phyloP scores from a whole-genome alignment of 2,797 vertebrate species.

The Gastrophryne carolinensis region DNA sequence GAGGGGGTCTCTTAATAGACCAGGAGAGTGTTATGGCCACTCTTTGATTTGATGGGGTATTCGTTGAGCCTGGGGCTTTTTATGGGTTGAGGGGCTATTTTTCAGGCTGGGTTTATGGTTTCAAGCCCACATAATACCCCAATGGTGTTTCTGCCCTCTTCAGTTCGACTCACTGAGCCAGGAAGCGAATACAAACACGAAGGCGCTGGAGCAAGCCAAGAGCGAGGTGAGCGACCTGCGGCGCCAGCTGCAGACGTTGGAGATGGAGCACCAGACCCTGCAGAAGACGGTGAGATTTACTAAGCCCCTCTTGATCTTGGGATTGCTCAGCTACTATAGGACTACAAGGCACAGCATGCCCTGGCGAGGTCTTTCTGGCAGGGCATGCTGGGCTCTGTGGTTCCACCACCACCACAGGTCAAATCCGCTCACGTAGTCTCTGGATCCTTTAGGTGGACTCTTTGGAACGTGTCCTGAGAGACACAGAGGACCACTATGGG shows the following conservation, averaged over 20 bases:
- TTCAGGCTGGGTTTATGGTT: neutral
- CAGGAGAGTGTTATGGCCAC: too few relatives aligned
- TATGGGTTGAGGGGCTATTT: neutral
- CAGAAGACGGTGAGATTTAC: constrained; percentile 64
- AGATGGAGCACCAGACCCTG: constrained; percentile 66
- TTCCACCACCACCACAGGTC: neutral
- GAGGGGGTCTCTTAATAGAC: too few relatives aligned
- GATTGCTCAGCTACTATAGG: neutral
- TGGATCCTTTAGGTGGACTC: constrained; percentile 65
- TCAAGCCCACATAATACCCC: neutral
- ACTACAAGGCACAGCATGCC: neutral
- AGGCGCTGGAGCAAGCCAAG: constrained; percentile 63
- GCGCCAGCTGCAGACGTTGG: constrained; percentile 66
- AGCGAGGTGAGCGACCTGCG: constrained; percentile 62
- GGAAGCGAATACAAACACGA: constrained; percentile 65
- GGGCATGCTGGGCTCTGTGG: neutral
- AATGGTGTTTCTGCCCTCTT: neutral
- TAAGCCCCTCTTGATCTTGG: too few relatives aligned
- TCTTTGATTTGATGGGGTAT: too few relatives aligned
- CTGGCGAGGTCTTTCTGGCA: neutral
- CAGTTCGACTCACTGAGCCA: constrained; percentile 74
- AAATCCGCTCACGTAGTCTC: too few relatives aligned
- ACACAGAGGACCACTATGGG: constrained; percentile 56
- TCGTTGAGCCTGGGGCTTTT: too few relatives aligned
- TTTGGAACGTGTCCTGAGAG: constrained; percentile 65